phyloP scores from a whole-genome alignment of 2,888 invertebrate genomes.

The Boloria selene region DNA sequence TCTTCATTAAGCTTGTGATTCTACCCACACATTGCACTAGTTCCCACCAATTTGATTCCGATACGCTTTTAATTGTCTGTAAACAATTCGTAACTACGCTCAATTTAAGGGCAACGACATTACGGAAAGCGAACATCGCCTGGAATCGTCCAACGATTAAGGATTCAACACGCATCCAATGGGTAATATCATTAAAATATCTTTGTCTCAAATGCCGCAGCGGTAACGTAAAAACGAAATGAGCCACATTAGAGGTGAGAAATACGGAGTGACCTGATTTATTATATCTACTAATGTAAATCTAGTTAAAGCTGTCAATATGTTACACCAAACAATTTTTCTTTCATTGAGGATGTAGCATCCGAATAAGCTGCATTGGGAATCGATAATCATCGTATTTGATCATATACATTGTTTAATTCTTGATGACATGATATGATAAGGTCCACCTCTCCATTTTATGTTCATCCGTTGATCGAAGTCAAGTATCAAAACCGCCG shows the following conservation, averaged over 20 bases:
- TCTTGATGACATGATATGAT: conserved; percentile 75
- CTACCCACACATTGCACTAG: conserved; percentile 74
- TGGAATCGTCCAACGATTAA: conserved; percentile 69
- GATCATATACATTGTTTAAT: conserved; percentile 78
- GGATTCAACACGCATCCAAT: conserved; percentile 77
- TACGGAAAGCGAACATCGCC: conserved; percentile 61
- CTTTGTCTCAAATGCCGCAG: conserved; percentile 77
- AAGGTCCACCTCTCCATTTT: conserved; percentile 64
- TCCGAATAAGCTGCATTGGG: conserved; percentile 46
- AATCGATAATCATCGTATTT: conserved; percentile 71
- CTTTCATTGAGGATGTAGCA: conserved; percentile 27
- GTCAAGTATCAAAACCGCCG: conserved; percentile 69
- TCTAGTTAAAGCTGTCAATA: conserved; percentile 5
- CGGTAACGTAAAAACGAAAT: conserved; percentile 67
- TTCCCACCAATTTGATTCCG: conserved; percentile 68
- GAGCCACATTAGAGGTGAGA: conserved; percentile 74
- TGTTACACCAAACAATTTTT: conserved; percentile 47
- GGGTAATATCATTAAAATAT: conserved; percentile 82
- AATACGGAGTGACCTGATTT: conserved; percentile 65
- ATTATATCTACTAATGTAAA: conserved; percentile 59
- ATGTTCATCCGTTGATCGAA: conserved; percentile 60
- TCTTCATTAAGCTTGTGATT: conserved; percentile 78
- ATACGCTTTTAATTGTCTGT: conserved; percentile 73
- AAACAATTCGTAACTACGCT: conserved; percentile 76
- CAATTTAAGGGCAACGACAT: conserved; percentile 79